Evolutionary conservation across 1,140 invertebrate species (phyloP).

Genomic region (Drosophila equinoxialis): DNA sequence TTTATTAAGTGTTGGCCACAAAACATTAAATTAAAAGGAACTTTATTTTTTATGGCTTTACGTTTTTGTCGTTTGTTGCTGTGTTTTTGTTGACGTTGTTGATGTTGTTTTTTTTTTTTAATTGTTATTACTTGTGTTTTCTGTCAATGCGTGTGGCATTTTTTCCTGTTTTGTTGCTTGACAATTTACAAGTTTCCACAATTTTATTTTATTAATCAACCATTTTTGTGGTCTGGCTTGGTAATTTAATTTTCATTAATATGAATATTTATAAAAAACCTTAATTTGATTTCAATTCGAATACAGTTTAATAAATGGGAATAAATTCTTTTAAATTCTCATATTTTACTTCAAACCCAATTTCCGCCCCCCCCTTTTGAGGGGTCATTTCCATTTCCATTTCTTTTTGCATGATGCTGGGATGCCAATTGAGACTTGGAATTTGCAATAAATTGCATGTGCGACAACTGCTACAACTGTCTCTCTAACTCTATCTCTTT

Average conservation of each 20-base stretch:
- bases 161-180: slow-evolving; percentile 1
- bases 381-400: slow-evolving; percentile 60
- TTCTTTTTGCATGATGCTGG: slow-evolving; percentile 33
- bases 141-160: slow-evolving; percentile 39
- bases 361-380: neutral
- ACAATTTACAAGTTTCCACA: slow-evolving; percentile 35
- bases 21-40: slow-evolving; percentile 73
- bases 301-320: neutral
- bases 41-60: slow-evolving; percentile 67
- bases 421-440: slow-evolving; percentile 74
- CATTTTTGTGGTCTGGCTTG: slow-evolving; percentile 21
- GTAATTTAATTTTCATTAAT: slow-evolving; percentile 17
- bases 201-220: slow-evolving; percentile 28
- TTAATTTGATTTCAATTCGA: no score
- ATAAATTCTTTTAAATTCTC: slow-evolving; percentile 7
- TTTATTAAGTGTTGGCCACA: slow-evolving; percentile 74
- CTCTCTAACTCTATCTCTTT: slow-evolving; percentile 21
- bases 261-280: no score
- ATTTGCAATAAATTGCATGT: slow-evolving; percentile 79
- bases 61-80: slow-evolving; percentile 42
- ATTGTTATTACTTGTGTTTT: slow-evolving; percentile 27
- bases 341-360: slow-evolving; percentile 3
- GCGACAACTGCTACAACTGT: slow-evolving; percentile 66
- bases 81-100: slow-evolving; percentile 15
- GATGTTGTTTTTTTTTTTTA: slow-evolving; percentile 29